Evolutionary conservation across 1,140 invertebrate species (phyloP).

Genomic region (Eriocheir sinensis): DNA sequence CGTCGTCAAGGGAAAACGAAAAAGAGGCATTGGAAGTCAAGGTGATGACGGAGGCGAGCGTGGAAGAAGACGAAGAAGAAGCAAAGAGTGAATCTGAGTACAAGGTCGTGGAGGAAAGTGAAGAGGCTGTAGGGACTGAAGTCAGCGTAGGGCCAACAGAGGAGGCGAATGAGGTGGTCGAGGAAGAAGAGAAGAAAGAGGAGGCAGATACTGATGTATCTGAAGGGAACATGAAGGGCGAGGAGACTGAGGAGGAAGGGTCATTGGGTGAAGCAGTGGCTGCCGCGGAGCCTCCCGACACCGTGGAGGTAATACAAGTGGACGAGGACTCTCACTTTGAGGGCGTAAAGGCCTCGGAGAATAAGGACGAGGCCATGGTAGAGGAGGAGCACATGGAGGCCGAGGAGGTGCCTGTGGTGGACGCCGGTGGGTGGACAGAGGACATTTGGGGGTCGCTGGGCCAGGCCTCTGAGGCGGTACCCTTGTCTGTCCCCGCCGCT

Average conservation of each 20-base stretch:
- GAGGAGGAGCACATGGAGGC: conserved; percentile 40
- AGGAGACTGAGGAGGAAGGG: background rate
- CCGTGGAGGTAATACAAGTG: background rate
- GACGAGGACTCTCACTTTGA: background rate
- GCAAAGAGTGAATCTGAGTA: background rate
- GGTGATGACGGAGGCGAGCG: background rate
- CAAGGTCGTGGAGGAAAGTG: background rate
- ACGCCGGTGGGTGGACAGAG: background rate
- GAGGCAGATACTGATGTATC: background rate
- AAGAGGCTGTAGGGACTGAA: background rate
- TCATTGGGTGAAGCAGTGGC: background rate
- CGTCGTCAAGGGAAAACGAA: background rate
- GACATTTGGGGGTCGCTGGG: background rate
- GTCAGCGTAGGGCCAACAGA: background rate
- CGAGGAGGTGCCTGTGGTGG: background rate
- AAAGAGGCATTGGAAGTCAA: background rate
- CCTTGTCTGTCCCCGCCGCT: background rate
- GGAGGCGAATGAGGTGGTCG: background rate
- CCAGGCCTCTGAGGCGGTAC: background rate
- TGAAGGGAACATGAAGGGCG: background rate
- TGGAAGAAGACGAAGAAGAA: background rate
- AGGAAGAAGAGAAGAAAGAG: background rate
- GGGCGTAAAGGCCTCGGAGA: background rate
- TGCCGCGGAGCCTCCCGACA: background rate
- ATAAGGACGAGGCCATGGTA: conserved; percentile 12